phyloP scores from a whole-genome alignment of 1,140 invertebrate species.

The Carposina sasakii region DNA sequence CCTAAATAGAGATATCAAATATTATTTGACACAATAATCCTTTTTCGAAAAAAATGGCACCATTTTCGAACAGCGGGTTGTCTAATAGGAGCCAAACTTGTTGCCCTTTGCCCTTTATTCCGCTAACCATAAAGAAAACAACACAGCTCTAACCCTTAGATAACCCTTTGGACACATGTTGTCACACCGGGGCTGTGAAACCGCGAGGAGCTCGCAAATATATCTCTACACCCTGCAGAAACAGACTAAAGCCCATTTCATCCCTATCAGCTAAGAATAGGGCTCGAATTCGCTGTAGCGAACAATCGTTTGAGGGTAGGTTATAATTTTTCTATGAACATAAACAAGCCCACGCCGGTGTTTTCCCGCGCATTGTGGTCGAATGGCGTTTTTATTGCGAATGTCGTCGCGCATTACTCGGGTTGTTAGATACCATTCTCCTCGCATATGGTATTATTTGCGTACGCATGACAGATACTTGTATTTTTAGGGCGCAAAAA shows the following conservation, averaged over 20 bases:
- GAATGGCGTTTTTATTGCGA: constrained; percentile 44
- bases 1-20: constrained; percentile 45
- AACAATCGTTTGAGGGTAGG: too few species aligned
- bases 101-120: constrained; percentile 60
- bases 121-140: constrained; percentile 58
- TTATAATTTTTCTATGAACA: too few species aligned
- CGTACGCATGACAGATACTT: too few species aligned
- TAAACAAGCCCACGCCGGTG: neutral
- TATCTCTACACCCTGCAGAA: too few species aligned
- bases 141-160: constrained; percentile 47
- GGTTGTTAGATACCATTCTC: constrained; percentile 39
- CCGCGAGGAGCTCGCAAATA: too few species aligned
- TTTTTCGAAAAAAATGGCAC: constrained; percentile 39
- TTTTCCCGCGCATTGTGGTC: constrained; percentile 32
- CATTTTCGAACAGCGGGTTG: constrained; percentile 44
- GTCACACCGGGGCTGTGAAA: constrained; percentile 31
- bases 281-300: too few species aligned
- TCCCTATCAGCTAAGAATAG: too few species aligned
- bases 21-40: constrained; percentile 41
- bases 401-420: constrained; percentile 42
- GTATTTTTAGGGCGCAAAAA: too few species aligned
- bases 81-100: constrained; percentile 46
- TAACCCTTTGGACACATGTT: constrained; percentile 61
- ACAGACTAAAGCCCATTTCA: too few species aligned
- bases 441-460: constrained; percentile 50